Base-by-base conservation (phyloP, 92 coral and sea anemone species). In the Paramuricea clavata region DNA sequence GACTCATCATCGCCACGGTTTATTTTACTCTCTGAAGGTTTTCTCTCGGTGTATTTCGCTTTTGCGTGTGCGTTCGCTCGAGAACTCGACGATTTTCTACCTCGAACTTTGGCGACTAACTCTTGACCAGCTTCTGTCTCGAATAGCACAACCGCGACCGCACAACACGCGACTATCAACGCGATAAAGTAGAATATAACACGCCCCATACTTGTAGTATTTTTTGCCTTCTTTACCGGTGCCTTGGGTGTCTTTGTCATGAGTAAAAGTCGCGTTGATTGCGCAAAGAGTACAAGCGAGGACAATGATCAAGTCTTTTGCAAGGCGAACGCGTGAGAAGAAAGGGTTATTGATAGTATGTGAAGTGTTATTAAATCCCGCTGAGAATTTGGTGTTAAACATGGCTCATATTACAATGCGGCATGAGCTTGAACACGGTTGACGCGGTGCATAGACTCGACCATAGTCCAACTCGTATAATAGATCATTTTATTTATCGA, bases 141-240 rank as follows among this genome's bases (percentile, higher is more conserved):
- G 39, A 79, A 79, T 2, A 79, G 36, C n/a, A 79, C 84, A 34
- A 79, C 84, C 3, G 84, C 84, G 7, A 79, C 84, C 22, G 84
- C 84, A 30, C 84, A 59, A 59, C 84, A 79, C 1, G 50, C 84
- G 22, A 79, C 73, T 28, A 61, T 41, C 13, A 79, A 36, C 34
- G 84, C 84, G 71, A 79, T 5, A 19, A 57, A 59, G 73, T 32
- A 79, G n/a, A 79, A 79, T 44, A 79, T 12, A 41, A 61, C 43
- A 61, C 84, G 84, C 35, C 84, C 84, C 84, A 79, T 79, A 25
- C 33, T 34, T 21, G 56, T 36, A 17, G 21, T 54, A 11, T 49
- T 13, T n/a, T 23, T 76, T 15, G 41, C 81, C 61, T 31, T 41
- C 35, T 57, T 79, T 26, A 19, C 47, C n/a, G 82, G 12, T 4